phyloP scores from a whole-genome alignment of 2,113 vertebrate species.

The Nesoenas mayeri region DNA sequence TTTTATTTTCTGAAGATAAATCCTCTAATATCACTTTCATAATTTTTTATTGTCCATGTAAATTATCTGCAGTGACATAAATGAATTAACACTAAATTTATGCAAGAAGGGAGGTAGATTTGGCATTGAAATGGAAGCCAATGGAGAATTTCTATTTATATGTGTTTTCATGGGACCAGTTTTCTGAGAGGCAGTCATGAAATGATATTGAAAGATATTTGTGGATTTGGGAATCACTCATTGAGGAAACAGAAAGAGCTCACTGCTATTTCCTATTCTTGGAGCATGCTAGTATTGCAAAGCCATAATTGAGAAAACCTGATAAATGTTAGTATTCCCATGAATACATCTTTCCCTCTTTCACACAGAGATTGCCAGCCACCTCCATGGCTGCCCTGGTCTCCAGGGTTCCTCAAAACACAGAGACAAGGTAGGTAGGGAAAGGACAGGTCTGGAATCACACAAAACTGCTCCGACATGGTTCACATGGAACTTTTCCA shows the following conservation, averaged over 20 bases:
- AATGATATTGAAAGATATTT: not conserved
- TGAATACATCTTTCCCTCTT: not conserved
- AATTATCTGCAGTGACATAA: not conserved
- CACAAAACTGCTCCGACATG: not conserved
- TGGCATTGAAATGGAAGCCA: not conserved
- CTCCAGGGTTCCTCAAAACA: not conserved
- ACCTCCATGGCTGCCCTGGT: not conserved
- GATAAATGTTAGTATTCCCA: not conserved
- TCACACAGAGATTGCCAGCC: not conserved
- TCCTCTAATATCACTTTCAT: not conserved
- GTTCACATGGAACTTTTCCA: not conserved
- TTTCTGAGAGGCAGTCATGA: not conserved
- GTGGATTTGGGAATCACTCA: not conserved
- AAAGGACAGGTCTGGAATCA: not conserved
- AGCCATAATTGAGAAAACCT: not conserved
- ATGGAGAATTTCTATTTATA: not conserved
- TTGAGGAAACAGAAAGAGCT: not conserved
- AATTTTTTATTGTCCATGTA: not conserved
- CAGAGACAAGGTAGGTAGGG: not conserved
- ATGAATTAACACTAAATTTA: not conserved
- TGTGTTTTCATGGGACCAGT: not conserved
- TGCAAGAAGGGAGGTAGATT: not conserved
- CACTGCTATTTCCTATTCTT: not conserved
- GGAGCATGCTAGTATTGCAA: not conserved
- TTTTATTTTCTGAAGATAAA: not conserved